These are phyloP conservation scores for Ariolimax columbianus DNA, from an alignment of 2,888 invertebrate species.

Conservation along the genomic window DNA sequence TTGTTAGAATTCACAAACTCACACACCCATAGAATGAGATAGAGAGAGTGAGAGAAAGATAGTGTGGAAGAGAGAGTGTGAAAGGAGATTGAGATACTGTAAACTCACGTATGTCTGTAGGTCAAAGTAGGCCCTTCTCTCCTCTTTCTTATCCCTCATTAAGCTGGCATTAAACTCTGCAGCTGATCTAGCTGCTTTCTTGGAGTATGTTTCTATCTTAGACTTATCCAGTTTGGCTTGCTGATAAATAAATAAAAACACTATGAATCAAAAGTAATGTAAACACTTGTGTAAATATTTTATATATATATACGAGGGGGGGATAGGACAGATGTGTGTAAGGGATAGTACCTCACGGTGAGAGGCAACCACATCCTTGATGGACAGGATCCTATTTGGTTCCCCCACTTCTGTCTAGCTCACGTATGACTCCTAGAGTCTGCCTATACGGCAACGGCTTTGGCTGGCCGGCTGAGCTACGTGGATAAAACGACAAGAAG, in stretches of 20 bases:
- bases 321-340: too few relatives aligned
- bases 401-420: too few relatives aligned
- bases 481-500: too few relatives aligned
- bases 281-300: too few relatives aligned
- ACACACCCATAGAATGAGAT: not conserved
- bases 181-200: conserved; percentile 76
- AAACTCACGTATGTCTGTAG: conserved; percentile 86
- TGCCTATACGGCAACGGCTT: too few relatives aligned
- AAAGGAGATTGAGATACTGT: not conserved
- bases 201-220: conserved; percentile 74
- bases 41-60: not conserved
- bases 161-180: conserved; percentile 92
- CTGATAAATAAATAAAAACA: not conserved
- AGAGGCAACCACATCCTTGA: too few relatives aligned
- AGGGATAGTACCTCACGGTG: too few relatives aligned
- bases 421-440: too few relatives aligned
- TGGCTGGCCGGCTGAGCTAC: too few relatives aligned
- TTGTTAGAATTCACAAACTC: too few relatives aligned
- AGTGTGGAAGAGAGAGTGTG: not conserved
- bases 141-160: conserved; percentile 86
- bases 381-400: too few relatives aligned
- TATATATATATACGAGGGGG: too few relatives aligned
- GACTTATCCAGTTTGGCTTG: conserved; percentile 75
- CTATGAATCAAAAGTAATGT: not conserved
- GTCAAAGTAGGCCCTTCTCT: conserved; percentile 91